A percentile compares a stretch with the other conserved stretches of the same genome.
These are phyloP conservation scores for Apogon talboti DNA, from an alignment of 2,797 vertebrate genomes.

Conservation along the genomic window DNA sequence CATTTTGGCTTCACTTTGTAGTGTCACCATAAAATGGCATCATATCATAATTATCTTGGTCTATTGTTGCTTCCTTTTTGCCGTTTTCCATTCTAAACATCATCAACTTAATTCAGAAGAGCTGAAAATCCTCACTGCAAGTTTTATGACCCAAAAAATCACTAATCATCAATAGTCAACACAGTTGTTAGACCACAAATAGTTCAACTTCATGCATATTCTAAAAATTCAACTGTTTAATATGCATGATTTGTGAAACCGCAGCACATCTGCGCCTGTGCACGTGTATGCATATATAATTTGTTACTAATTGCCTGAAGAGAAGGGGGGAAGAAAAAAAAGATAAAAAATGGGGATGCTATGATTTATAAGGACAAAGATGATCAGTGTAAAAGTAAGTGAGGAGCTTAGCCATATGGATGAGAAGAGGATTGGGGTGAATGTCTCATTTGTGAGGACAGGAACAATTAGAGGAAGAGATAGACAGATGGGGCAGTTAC, in stretches of 20 bases:
- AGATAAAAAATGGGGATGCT: conserved; percentile 6
- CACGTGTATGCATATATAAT: conserved; percentile 7
- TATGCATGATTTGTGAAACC: conserved; percentile 40
- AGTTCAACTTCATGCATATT: conserved; percentile 53
- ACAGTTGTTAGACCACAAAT: conserved; percentile 21
- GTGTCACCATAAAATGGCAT: too few species aligned
- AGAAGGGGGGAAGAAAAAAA: conserved; percentile 11
- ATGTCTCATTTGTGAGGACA: conserved; percentile 71
- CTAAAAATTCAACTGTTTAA: conserved; percentile 28
- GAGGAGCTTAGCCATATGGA: conserved; percentile 61
- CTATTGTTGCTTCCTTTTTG: too few species aligned
- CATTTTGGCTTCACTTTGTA: too few species aligned
- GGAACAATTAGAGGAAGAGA: conserved; percentile 61
- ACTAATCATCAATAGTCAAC: conserved; percentile 7
- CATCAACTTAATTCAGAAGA: too few species aligned
- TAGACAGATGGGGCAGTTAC: conserved; percentile 69
- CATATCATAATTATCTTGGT: too few species aligned
- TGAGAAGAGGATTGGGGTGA: conserved; percentile 57
- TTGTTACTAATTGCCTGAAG: conserved; percentile 10
- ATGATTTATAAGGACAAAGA: conserved; percentile 28
- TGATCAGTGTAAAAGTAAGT: conserved; percentile 43
- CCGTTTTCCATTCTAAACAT: too few species aligned
- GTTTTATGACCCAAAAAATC: conserved; percentile 26
- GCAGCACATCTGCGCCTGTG: not conserved
- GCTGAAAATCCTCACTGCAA: not conserved